Conservation (phyloP, 2,888 invertebrate species). For the Thymelicus lineola region DNA sequence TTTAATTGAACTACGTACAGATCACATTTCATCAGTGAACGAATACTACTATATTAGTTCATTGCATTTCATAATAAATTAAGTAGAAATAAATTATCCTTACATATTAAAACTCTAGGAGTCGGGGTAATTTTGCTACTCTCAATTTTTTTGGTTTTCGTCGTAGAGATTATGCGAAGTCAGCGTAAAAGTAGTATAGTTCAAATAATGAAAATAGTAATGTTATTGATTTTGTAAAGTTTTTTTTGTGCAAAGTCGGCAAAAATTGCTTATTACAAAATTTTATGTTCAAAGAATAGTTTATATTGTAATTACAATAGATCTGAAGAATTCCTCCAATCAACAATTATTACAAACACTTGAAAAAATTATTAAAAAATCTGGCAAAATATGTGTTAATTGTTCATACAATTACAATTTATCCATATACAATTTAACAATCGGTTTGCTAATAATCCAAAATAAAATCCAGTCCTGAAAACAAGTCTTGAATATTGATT, state of each 20-base stretch:
- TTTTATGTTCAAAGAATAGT: no score
- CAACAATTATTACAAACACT: background rate
- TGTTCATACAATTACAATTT: no score
- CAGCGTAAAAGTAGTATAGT: background rate
- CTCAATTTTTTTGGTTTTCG: slow-evolving; percentile 8
- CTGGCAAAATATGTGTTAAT: no score
- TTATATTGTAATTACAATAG: no score
- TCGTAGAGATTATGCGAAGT: slow-evolving; percentile 19
- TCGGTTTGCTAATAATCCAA: no score
- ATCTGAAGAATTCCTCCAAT: background rate
- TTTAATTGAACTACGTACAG: slow-evolving; percentile 48
- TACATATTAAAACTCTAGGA: slow-evolving; percentile 47
- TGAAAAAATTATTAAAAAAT: no score
- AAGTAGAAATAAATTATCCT: slow-evolving; percentile 62
- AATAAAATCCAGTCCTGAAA: no score
- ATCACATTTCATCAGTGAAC: no score
- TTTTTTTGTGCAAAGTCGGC: background rate
- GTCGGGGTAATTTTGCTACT: slow-evolving; percentile 36
- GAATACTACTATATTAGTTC: no score
- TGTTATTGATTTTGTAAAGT: background rate
- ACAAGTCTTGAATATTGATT: no score
- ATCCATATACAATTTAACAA: no score
- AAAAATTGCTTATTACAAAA: background rate
- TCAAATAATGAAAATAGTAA: background rate
- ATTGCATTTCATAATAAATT: slow-evolving; percentile 52